A percentile compares a stretch with the other conserved stretches of the same genome.
Conservation (phyloP, 2,888 invertebrate species). For the Synanthedon formicaeformis region DNA sequence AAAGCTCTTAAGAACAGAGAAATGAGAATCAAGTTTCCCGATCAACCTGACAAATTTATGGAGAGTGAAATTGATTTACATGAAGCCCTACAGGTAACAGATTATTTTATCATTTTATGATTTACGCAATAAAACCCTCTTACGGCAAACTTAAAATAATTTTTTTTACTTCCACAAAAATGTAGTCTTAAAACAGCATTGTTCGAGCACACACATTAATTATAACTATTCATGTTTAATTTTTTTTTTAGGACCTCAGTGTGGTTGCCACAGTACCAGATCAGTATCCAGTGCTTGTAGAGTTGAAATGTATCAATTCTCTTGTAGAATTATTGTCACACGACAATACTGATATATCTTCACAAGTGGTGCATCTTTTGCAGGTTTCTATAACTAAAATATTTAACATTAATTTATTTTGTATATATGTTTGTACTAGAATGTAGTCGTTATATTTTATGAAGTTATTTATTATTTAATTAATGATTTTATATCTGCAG, state of each 20-base stretch:
- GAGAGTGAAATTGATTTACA: conserved; percentile 96
- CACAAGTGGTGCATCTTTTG: conserved; percentile 77
- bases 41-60: conserved; percentile 98
- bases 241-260: conserved; percentile 81
- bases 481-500: background rate
- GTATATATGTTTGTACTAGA: background rate
- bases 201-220: no score
- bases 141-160: no score
- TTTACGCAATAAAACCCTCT: no score
- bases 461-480: background rate
- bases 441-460: background rate
- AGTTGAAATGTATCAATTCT: conserved; percentile 88
- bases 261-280: conserved; percentile 95
- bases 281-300: conserved; percentile 91
- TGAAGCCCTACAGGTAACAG: conserved; percentile 80
- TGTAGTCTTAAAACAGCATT: no score
- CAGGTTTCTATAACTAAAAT: conserved; percentile 56
- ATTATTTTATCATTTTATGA: background rate
- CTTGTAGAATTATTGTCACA: conserved; percentile 93
- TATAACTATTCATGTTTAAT: no score
- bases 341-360: conserved; percentile 94
- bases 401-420: background rate
- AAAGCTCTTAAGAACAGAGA: conserved; percentile 94
- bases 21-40: conserved; percentile 98
- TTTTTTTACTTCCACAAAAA: no score